These are phyloP conservation scores for Calypte anna DNA, from an alignment of 2,113 vertebrate species.

Conservation along the genomic window DNA sequence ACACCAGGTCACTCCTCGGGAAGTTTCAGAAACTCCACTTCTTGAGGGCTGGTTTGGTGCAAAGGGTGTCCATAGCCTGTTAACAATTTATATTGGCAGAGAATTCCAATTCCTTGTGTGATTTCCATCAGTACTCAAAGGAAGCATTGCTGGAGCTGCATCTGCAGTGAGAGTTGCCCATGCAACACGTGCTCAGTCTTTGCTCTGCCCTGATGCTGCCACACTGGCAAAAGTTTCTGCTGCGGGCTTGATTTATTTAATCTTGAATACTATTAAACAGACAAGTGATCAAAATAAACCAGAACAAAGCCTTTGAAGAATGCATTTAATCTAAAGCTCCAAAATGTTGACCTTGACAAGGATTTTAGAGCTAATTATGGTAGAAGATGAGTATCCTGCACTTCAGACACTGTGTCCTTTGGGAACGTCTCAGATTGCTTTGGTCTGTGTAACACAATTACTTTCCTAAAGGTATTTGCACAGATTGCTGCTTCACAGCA, in stretches of 20 bases:
- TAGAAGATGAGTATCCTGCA: not conserved
- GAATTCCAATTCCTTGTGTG: not conserved
- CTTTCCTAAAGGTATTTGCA: not conserved
- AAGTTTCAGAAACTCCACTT: not conserved
- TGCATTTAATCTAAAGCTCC: not conserved
- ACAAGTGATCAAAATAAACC: not conserved
- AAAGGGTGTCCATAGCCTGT: not conserved
- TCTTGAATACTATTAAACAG: not conserved
- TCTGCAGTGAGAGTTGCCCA: not conserved
- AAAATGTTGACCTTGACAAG: not conserved
- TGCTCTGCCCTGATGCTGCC: not conserved
- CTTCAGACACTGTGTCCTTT: not conserved
- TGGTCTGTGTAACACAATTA: not conserved
- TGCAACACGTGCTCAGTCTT: not conserved
- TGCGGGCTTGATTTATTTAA: not conserved
- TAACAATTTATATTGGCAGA: not conserved
- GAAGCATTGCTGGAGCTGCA: not conserved
- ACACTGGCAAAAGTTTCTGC: not conserved
- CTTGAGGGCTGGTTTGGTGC: not conserved
- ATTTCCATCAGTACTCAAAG: not conserved
- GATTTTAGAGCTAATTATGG: not conserved
- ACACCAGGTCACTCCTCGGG: rapidly evolving
- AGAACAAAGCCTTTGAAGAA: not conserved
- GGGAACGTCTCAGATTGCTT: not conserved
- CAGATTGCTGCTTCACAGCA: not conserved